These are phyloP conservation scores for Chymomyza costata DNA, from an alignment of 1,140 invertebrate species.

Conservation along the genomic window DNA sequence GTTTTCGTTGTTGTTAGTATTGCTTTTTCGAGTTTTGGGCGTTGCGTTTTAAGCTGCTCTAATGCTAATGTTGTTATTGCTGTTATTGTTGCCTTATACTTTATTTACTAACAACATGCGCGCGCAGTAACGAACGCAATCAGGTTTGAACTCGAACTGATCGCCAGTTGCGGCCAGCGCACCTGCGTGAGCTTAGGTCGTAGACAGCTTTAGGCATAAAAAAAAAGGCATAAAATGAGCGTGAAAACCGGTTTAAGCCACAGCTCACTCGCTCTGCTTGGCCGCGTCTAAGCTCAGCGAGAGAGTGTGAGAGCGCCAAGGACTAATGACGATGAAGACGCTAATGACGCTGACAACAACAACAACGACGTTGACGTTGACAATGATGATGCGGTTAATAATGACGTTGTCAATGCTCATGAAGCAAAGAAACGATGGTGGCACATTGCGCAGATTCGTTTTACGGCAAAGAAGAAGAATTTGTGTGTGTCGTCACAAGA, in stretches of 20 bases:
- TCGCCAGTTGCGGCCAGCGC: constrained; percentile 24
- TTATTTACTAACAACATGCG: too few relatives aligned
- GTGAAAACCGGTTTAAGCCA: constrained; percentile 55
- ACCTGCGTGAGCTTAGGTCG: constrained; percentile 33
- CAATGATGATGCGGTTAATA: too few relatives aligned
- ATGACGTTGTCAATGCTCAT: too few relatives aligned
- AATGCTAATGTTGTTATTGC: constrained; percentile 17
- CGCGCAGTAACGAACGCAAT: constrained; percentile 42
- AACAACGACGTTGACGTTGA: too few relatives aligned
- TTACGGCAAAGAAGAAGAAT: too few relatives aligned
- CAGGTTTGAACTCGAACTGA: constrained; percentile 59
- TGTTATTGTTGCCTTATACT: constrained; percentile 1
- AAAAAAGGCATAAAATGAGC: too few relatives aligned
- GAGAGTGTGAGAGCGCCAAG: constrained; percentile 1
- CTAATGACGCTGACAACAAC: too few relatives aligned
- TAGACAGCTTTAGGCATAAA: too few relatives aligned
- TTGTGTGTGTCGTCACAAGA: too few relatives aligned
- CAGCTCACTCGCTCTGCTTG: background rate
- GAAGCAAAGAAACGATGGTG: too few relatives aligned
- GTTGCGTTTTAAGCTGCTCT: background rate
- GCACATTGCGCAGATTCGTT: too few relatives aligned
- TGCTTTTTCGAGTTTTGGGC: constrained; percentile 18
- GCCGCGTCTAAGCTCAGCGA: constrained; percentile 7
- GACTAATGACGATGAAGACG: too few relatives aligned
- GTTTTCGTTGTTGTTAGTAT: constrained; percentile 11